phyloP scores from a whole-genome alignment of 2,797 vertebrate genomes.

The Nannoperca australis region DNA sequence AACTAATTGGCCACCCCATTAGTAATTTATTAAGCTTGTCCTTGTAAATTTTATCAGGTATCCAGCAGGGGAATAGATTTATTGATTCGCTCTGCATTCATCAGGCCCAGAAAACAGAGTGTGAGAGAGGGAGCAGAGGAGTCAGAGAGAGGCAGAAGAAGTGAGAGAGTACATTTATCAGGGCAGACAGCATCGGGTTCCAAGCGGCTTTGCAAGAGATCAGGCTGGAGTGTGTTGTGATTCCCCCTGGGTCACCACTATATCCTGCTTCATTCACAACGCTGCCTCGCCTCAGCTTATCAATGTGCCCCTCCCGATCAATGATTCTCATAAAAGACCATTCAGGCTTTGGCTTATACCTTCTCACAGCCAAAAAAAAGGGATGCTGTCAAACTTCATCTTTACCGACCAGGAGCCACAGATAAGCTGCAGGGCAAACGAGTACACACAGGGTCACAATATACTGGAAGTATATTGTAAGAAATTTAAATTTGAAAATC shows the following conservation, averaged over 20 bases:
- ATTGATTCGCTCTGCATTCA: slow-evolving; percentile 83
- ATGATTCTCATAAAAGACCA: slow-evolving; percentile 79
- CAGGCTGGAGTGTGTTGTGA: slow-evolving; percentile 79
- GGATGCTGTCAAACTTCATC: slow-evolving; percentile 68
- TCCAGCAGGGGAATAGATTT: slow-evolving; percentile 80
- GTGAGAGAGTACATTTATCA: slow-evolving; percentile 77
- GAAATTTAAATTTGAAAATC: slow-evolving; percentile 53
- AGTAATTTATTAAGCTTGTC: slow-evolving; percentile 86
- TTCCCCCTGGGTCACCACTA: slow-evolving; percentile 82
- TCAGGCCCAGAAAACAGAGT: slow-evolving; percentile 72
- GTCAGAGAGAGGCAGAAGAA: slow-evolving; percentile 47
- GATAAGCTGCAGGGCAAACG: slow-evolving; percentile 63
- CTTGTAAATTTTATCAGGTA: slow-evolving; percentile 85
- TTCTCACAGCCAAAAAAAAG: slow-evolving; percentile 45
- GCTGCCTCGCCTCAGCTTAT: slow-evolving; percentile 72
- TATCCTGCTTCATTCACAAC: slow-evolving; percentile 79
- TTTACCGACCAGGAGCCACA: slow-evolving; percentile 52
- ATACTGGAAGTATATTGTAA: slow-evolving; percentile 31
- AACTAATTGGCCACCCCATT: slow-evolving; percentile 85
- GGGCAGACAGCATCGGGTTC: slow-evolving; percentile 70
- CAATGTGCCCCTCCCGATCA: slow-evolving; percentile 72
- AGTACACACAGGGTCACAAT: slow-evolving; percentile 47
- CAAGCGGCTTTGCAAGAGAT: slow-evolving; percentile 79
- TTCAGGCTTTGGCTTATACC: slow-evolving; percentile 66
- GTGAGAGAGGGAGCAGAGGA: slow-evolving; percentile 57